Base-by-base conservation (phyloP, 2,113 vertebrate genomes). In the Notarius lentiginosus region DNA sequence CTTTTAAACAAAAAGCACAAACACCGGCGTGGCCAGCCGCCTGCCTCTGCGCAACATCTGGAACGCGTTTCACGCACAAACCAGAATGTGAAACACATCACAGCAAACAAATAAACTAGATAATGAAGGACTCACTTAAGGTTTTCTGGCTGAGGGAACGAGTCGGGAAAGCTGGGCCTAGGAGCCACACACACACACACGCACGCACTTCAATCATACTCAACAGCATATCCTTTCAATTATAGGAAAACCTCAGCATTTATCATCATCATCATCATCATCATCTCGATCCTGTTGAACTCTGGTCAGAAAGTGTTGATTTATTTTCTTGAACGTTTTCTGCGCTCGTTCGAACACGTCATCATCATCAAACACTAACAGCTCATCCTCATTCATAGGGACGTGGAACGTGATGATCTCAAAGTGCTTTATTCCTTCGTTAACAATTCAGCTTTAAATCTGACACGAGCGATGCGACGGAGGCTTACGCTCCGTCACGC, bases 101-200 rank as follows among this genome's bases (percentile, higher is more conserved):
- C 86, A 83, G 86, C 79, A 82, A 87, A 83, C 80, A 83, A 83
- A 87, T 87, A 83, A 87, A 87, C 58, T 34, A 77, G 49, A 87
- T 65, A 83, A 87, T 83, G 81, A 83, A 77, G 51, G 72, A 56
- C 81, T 41, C 58, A 83, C 86, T 83, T 82, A 63, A 73, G 79
- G 85, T 87, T 82, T 81, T 63, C 66, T 56, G 80, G 56, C 63
- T 80, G 51, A 86, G 76, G 51, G 27, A 79, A 86, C 20, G 3
- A 56, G 73, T 72, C 79, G 72, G 79, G 34, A 63, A 82, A 66
- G 79, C 9, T 12, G 76, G 53, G 84, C 84, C 41, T 63, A 17
- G n/a, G 18, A 72, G 51, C 18, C 27, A 15, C 49, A 6, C 49
- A 18, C 76, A 79, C 76, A 79, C 76, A 56, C 76, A 27, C 73